phyloP scores from a whole-genome alignment of 2,888 invertebrate species.

The Micropterix aruncella region DNA sequence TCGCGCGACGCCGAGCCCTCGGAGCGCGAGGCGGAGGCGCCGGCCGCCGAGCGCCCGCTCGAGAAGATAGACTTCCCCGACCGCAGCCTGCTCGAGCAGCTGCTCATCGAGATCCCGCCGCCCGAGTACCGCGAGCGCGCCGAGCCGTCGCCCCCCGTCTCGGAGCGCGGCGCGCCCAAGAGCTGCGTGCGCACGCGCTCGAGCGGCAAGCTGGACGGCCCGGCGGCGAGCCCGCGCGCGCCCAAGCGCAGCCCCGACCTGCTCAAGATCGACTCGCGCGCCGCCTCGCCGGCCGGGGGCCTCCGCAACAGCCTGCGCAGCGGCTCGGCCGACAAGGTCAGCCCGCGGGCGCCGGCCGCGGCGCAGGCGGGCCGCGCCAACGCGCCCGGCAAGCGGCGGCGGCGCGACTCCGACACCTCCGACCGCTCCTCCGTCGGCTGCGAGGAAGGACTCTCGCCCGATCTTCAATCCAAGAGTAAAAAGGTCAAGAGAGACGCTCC shows the following conservation, averaged over 20 bases:
- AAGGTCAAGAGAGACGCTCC: constrained; percentile 21
- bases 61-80: constrained; percentile 33
- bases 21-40: constrained; percentile 16
- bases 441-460: constrained; percentile 32
- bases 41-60: constrained; percentile 19
- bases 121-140: constrained; percentile 37
- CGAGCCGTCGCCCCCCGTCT: constrained; percentile 32
- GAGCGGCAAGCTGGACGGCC: constrained; percentile 53
- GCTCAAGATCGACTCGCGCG: constrained; percentile 20
- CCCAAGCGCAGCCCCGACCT: constrained; percentile 31
- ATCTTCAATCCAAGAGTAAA: constrained; percentile 26
- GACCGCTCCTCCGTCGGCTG: constrained; percentile 48
- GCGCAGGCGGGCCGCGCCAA: constrained; percentile 16
- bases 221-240: constrained; percentile 37
- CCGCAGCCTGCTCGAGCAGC: constrained; percentile 57
- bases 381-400: constrained; percentile 52
- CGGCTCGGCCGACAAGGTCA: constrained; percentile 26
- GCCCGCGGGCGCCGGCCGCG: constrained; percentile 17
- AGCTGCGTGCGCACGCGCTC: constrained; percentile 50
- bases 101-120: constrained; percentile 72
- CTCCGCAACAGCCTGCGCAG: constrained; percentile 23
- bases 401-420: constrained; percentile 68
- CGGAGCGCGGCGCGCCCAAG: constrained; percentile 28
- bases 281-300: constrained; percentile 26
- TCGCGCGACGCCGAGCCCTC: constrained; percentile 31